Conservation (phyloP, 2,797 vertebrate genomes). For the Syngnathus acus region DNA sequence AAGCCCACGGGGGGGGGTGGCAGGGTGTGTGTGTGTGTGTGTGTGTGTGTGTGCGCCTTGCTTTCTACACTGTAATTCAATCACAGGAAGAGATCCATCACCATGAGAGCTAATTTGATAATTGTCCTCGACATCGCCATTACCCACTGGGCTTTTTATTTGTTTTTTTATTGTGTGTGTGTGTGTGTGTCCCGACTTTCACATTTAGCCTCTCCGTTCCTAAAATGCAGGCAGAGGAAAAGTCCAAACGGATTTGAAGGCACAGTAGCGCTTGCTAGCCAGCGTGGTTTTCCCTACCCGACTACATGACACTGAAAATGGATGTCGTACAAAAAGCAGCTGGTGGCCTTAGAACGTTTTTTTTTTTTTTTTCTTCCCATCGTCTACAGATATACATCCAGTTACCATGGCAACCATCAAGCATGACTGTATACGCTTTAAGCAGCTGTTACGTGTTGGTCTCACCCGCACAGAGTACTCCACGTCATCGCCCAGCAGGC, state of each 20-base stretch:
- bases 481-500: conserved; percentile 92
- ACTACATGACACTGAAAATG: conserved; percentile 49
- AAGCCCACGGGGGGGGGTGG: conserved; percentile 3
- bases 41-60: background rate
- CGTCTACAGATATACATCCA: background rate
- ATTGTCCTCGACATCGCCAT: conserved; percentile 56
- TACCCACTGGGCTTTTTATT: background rate
- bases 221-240: background rate
- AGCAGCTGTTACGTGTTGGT: conserved; percentile 15
- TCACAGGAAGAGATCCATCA: conserved; percentile 55
- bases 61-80: conserved; percentile 44
- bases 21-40: too few relatives aligned
- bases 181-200: conserved; percentile 35
- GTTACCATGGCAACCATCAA: conserved; percentile 56
- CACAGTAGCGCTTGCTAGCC: background rate
- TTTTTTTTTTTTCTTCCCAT: background rate
- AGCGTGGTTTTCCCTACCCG: background rate
- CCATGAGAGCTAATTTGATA: conserved; percentile 58
- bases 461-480: conserved; percentile 89
- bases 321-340: conserved; percentile 57
- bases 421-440: conserved; percentile 3
- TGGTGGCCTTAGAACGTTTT: conserved; percentile 32
- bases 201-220: conserved; percentile 36
- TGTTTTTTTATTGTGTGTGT: background rate
- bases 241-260: background rate